These are phyloP conservation scores for Aramus guarauna DNA, from an alignment of 2,113 vertebrate species.

Conservation along the genomic window DNA sequence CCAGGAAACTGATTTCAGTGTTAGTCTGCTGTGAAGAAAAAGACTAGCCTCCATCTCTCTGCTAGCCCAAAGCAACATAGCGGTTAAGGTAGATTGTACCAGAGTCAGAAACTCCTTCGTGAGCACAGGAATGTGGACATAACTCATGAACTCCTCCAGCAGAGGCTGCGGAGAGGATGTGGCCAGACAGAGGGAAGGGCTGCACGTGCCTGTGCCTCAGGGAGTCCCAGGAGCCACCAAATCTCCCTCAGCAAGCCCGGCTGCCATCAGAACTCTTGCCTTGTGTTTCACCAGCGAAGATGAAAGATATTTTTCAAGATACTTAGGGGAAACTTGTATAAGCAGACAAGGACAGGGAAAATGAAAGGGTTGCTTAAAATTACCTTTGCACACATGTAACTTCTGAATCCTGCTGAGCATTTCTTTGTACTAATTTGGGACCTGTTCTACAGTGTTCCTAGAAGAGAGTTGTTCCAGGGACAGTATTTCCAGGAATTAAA, in stretches of 20 bases:
- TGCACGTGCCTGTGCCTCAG: rapidly evolving
- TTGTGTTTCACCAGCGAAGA: neutral
- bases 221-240: neutral
- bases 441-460: neutral
- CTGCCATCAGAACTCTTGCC: rapidly evolving
- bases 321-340: neutral
- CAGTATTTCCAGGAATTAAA: neutral
- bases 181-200: neutral
- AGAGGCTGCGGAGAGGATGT: neutral
- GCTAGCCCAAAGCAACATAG: neutral
- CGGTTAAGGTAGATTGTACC: neutral
- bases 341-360: neutral
- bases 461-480: neutral
- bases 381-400: neutral
- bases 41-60: neutral
- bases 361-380: neutral
- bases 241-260: neutral
- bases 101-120: neutral
- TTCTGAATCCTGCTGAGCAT: neutral
- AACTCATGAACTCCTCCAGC: neutral
- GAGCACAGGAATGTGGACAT: neutral
- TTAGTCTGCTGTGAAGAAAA: neutral
- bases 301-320: neutral
- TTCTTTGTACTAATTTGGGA: neutral
- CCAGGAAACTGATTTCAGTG: neutral